Base-by-base conservation (phyloP, 2,888 invertebrate species). In the Oscheius sp. region DNA sequence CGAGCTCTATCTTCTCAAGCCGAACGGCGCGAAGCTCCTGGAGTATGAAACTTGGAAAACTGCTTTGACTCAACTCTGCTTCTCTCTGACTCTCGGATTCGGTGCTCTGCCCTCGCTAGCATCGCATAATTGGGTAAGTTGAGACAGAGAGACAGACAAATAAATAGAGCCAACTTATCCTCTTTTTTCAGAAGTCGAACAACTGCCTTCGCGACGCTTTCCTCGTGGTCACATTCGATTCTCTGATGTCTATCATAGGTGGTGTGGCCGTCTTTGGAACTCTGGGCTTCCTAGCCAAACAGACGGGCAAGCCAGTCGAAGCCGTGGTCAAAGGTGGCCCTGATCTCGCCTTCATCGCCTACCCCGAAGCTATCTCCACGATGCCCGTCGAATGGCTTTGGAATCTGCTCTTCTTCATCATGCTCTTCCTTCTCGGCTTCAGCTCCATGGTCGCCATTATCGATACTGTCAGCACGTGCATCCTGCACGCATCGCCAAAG, bases 331-430 rank as follows among this genome's bases (percentile, higher is more conserved):
- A 70, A 32, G 70, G 62, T 4, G 80, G 68, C 9, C 68, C 55
- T 5, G 89, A 89, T 50, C 85, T 90, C 50, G 89, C 89, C 10
- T 90, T 90, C 80, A 88, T 90, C 55, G 89, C 88, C 10, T 90
- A 90, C 50, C 86, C 87, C 13, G 90, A 90, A 75, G 90, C 90
- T 0, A 79, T 89, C 42, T 78, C 86, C 21, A 79, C 86, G 70
- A 85, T 90, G 83, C 89, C 90, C 3, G 42, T 88, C 42, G 85
- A 89, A 4, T 88, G 88, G 79, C 80, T 90, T 4, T 90, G 90
- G 89, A 84, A 89, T 1, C 83, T 89, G n/a, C 81, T 90, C 2
- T 90, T 90, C 82, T 90, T 90, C 81, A 50, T 89, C 66, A 90
- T 90, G 90, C 82, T 90, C 42, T 89, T 89, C 79, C 85, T 89